Conservation (phyloP, 1,140 invertebrate species). For the Drosophila subpulchrella region DNA sequence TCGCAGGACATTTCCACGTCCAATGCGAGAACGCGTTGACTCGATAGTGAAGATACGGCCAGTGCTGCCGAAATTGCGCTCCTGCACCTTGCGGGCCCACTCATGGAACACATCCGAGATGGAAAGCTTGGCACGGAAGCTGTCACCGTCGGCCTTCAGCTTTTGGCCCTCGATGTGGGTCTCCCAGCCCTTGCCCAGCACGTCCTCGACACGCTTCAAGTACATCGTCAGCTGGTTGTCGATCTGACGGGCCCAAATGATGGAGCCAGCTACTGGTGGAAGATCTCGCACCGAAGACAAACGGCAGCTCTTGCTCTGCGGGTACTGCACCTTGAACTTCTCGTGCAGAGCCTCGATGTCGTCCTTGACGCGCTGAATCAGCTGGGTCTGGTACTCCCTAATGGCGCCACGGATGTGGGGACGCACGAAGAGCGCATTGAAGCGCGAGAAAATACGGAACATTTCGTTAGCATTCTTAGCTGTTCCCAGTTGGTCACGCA, state of each 20-base stretch:
- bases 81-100: slow-evolving; percentile 97
- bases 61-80: slow-evolving; percentile 96
- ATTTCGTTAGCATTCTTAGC: slow-evolving; percentile 99
- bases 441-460: slow-evolving; percentile 99
- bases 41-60: slow-evolving; percentile 98
- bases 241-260: slow-evolving; percentile 99
- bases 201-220: slow-evolving; percentile 98
- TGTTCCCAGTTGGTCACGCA: slow-evolving; percentile 98
- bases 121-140: slow-evolving; percentile 97
- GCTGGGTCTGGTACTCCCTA: slow-evolving; percentile 99
- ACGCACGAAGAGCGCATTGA: slow-evolving; percentile 99
- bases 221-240: slow-evolving; percentile 99
- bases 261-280: slow-evolving; percentile 98
- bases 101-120: slow-evolving; percentile 99
- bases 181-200: slow-evolving; percentile 99
- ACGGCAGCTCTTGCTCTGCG: slow-evolving; percentile 95
- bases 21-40: slow-evolving; percentile 91
- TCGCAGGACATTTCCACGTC: slow-evolving; percentile 95
- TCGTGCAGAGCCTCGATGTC: slow-evolving; percentile 99
- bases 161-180: slow-evolving; percentile 99
- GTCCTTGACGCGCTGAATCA: slow-evolving; percentile 99
- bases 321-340: slow-evolving; percentile 99
- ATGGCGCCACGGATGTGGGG: slow-evolving; percentile 99
- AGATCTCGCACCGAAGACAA: slow-evolving; percentile 96
- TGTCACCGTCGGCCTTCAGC: slow-evolving; percentile 98